Percentiles rank a stretch among this genome's conserved stretches.
These are phyloP conservation scores for Hyles vespertilio DNA, from an alignment of 1,140 invertebrate genomes.

Conservation along the genomic window DNA sequence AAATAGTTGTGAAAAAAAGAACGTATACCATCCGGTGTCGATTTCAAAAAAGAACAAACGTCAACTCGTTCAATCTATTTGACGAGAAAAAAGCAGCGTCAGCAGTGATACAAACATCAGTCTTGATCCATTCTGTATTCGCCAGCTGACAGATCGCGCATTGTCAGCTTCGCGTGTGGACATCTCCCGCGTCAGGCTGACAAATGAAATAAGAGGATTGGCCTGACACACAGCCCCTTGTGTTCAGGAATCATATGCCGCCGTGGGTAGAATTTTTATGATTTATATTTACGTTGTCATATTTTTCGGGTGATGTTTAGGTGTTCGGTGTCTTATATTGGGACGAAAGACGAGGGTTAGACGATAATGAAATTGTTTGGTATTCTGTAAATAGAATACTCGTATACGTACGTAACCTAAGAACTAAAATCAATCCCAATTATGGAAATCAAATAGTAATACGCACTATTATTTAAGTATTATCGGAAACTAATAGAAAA, in stretches of 20 bases:
- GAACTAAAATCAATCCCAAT: too few relatives aligned
- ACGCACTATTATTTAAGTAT: too few relatives aligned
- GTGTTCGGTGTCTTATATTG: too few relatives aligned
- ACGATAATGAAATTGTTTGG: too few relatives aligned
- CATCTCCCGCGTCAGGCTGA: slow-evolving; percentile 20
- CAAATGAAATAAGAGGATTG: slow-evolving; percentile 30
- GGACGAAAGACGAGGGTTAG: too few relatives aligned
- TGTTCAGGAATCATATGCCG: slow-evolving; percentile 24
- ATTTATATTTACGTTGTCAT: too few relatives aligned
- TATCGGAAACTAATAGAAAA: too few relatives aligned
- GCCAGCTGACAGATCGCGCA: slow-evolving; percentile 19
- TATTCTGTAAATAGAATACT: too few relatives aligned
- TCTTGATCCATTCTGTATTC: slow-evolving; percentile 20
- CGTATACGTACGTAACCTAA: too few relatives aligned
- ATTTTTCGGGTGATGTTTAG: too few relatives aligned
- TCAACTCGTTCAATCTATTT: neutral
- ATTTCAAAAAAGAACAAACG: neutral
- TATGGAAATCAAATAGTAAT: too few relatives aligned
- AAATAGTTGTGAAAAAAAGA: too few relatives aligned
- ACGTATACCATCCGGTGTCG: neutral
- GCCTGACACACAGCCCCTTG: slow-evolving; percentile 17
- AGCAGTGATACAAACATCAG: slow-evolving; percentile 20
- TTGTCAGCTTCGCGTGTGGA: slow-evolving; percentile 15
- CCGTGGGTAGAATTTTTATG: slow-evolving; percentile 16
- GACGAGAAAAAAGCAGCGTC: slow-evolving; percentile 9